Percentiles rank a stretch among this genome's conserved stretches.
Evolutionary conservation across 64 coral and sea anemone genomes (phyloP).

Genomic region (Acropora tenuis): DNA sequence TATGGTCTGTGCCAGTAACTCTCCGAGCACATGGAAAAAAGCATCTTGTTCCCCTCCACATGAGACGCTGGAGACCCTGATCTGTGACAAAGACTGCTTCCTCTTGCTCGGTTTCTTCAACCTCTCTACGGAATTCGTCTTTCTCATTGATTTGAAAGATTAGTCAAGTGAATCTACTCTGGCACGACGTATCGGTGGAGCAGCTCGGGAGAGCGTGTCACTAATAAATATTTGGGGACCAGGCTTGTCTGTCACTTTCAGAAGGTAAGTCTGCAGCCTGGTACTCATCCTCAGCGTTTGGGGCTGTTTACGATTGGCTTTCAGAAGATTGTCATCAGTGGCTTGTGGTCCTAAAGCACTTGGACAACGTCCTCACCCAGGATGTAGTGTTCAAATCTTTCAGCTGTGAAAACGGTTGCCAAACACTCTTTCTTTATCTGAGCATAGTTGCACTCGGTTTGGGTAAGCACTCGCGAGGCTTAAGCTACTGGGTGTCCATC

Average conservation of each 20-base stretch:
- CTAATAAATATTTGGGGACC: conserved; percentile 40
- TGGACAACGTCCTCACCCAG: conserved; percentile 1
- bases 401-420: too few species aligned
- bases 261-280: conserved; percentile 32
- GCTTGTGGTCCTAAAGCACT: conserved; percentile 35
- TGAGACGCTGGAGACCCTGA: neutral
- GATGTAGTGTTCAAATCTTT: conserved; percentile 47
- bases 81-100: too few species aligned
- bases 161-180: too few species aligned
- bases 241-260: conserved; percentile 31
- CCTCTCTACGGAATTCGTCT: too few species aligned
- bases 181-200: neutral
- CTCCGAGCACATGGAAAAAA: too few species aligned
- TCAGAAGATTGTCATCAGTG: conserved; percentile 34
- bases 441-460: too few species aligned
- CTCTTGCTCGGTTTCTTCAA: too few species aligned
- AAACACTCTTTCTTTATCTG: too few species aligned
- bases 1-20: too few species aligned
- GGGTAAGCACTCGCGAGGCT: neutral
- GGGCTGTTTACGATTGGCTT: too few species aligned
- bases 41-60: too few species aligned
- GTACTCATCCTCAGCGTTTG: conserved; percentile 35
- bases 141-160: too few species aligned
- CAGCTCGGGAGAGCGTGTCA: conserved; percentile 20
- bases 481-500: conserved; percentile 30